Percentiles rank a stretch among this genome's conserved stretches.
Evolutionary conservation across 2,113 vertebrate genomes (phyloP).

Genomic region (Cephalopterus ornatus): DNA sequence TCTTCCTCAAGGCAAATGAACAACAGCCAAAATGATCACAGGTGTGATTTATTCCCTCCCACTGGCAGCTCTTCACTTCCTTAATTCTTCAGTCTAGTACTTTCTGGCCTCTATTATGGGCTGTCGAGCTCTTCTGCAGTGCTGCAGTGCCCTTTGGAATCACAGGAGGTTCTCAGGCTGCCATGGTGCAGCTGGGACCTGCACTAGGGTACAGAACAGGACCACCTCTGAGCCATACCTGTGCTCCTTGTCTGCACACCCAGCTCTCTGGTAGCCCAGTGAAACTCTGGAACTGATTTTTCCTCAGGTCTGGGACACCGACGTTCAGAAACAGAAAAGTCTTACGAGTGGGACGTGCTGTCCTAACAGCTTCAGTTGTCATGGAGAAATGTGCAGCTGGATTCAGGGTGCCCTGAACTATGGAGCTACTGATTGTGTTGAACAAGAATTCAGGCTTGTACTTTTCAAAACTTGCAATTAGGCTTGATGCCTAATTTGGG

Average conservation of each 20-base stretch:
- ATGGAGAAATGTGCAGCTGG: not conserved
- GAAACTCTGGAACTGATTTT: not conserved
- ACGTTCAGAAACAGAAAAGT: not conserved
- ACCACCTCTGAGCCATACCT: not conserved
- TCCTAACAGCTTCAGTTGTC: not conserved
- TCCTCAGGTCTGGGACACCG: not conserved
- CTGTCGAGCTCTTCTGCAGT: not conserved
- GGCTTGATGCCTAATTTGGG: not conserved
- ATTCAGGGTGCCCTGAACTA: not conserved
- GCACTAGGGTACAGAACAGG: not conserved
- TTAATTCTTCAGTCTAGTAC: not conserved
- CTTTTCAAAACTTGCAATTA: not conserved
- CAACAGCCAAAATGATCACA: not conserved
- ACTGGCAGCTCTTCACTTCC: slow-evolving; percentile 6
- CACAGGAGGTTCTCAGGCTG: not conserved
- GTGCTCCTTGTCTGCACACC: not conserved
- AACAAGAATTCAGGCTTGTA: not conserved
- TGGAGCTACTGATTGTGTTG: not conserved
- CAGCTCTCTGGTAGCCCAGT: not conserved
- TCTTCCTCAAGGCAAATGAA: slow-evolving; percentile 38
- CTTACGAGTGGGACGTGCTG: not conserved
- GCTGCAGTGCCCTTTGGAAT: not conserved
- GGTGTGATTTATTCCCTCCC: slow-evolving; percentile 1
- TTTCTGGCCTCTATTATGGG: not conserved
- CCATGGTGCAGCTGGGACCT: not conserved